Base-by-base conservation (phyloP, 1,140 invertebrate genomes). In the Zaprionus africanus region DNA sequence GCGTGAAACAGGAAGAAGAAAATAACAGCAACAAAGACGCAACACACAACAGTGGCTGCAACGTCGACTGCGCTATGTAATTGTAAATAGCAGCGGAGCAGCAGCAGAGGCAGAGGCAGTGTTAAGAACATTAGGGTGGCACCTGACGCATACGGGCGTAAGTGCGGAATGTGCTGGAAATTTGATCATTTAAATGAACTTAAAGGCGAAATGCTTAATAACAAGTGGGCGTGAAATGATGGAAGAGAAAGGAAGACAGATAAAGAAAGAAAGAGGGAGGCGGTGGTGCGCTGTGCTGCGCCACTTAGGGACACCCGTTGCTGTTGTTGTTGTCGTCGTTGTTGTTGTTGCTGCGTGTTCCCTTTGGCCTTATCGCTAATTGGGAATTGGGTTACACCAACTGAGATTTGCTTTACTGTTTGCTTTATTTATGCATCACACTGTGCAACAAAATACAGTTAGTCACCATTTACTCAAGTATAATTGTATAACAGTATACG, bases 51-150 rank as follows among this genome's bases (percentile, higher is more conserved):
- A 73, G 65, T 70, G 62, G 64, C 66, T 46, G 41, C 41, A 46
- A 69, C 60, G 53, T 34, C 59, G 49, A 41, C 56, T 41, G 51
- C 54, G 54, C 82, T 67, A 58, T 78, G 82, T 84, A 78, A 78
- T 81, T 84, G 78, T 84, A 76, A 68, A 78, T 36, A 74, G 60
- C 65, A 51, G 54, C 58, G 34, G 22, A 69, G 64, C 59, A 43
- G 54, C 58, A 22, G 22, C 22, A 49, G 49, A 19, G 19, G 49
- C 67, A 64, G 49, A 58, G 61, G 36, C 41, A 28, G 61, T 34
- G 24, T 17, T 38, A 63, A 75, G 59, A 84, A 71, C 54, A 66
- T 84, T 81, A 81, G 75, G 74, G 77, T 59, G 81, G 65, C 65
- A 56, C 71, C 58, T 2, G 9, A 3, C 17, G 51, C 61, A 54